Conservation (phyloP, 1,140 invertebrate genomes). For the Drosophila varians region DNA sequence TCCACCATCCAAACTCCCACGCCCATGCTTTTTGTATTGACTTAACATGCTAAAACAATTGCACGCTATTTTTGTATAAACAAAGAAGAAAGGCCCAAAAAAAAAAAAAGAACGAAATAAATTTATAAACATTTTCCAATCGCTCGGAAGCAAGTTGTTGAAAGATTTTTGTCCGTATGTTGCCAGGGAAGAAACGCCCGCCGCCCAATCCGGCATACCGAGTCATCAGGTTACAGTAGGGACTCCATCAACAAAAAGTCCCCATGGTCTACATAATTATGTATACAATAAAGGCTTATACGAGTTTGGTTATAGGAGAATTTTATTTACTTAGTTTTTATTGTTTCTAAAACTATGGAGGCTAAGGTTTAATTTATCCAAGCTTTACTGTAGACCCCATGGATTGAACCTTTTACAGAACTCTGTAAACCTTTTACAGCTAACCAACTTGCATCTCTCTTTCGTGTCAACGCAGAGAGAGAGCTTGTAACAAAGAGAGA, state of each 20-base stretch:
- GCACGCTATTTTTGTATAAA: constrained; percentile 34
- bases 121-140: constrained; percentile 40
- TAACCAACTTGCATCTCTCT: background rate
- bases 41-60: constrained; percentile 32
- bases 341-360: too few relatives aligned
- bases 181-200: constrained; percentile 17
- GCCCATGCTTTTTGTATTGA: background rate
- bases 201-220: background rate
- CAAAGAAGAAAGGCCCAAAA: constrained; percentile 20
- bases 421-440: constrained; percentile 10
- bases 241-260: background rate
- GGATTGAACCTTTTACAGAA: constrained; percentile 2
- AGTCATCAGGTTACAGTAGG: background rate
- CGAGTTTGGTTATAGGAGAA: too few relatives aligned
- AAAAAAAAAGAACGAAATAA: constrained; percentile 11
- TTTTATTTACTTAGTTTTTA: too few relatives aligned
- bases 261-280: too few relatives aligned
- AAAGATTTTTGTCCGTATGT: constrained; percentile 17
- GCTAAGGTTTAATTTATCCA: background rate
- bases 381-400: background rate
- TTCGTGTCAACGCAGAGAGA: constrained; percentile 2
- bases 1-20: background rate
- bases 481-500: constrained; percentile 3
- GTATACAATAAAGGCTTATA: too few relatives aligned
- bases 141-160: constrained; percentile 29